phyloP scores from a whole-genome alignment of 2,888 invertebrate genomes.

The Philaethria dido region DNA sequence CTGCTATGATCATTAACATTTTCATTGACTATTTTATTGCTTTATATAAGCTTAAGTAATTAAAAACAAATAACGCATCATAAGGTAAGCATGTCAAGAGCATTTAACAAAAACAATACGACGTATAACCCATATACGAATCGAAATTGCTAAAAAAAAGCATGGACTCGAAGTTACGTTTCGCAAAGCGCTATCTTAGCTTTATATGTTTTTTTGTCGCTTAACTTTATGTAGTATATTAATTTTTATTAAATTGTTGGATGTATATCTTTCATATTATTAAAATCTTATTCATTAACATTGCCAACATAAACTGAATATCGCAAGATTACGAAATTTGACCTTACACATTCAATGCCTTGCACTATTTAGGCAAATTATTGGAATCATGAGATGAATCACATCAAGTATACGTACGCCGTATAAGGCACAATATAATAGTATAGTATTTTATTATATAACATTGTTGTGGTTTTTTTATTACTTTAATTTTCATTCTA shows the following conservation, averaged over 20 bases:
- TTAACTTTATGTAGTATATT: background rate
- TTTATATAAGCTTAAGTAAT: slow-evolving; percentile 11
- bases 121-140: background rate
- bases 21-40: slow-evolving; percentile 10
- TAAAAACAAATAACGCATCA: slow-evolving; percentile 10
- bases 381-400: slow-evolving; percentile 28
- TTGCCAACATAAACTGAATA: slow-evolving; percentile 27
- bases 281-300: slow-evolving; percentile 28
- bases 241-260: background rate
- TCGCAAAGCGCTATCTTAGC: background rate
- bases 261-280: background rate
- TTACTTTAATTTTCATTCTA: background rate
- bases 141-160: too few species aligned
- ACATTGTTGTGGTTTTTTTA: background rate
- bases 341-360: slow-evolving; percentile 38
- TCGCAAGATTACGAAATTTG: slow-evolving; percentile 31
- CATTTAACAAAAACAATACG: slow-evolving; percentile 2
- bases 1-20: slow-evolving; percentile 4
- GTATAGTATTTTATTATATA: background rate
- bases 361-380: slow-evolving; percentile 26
- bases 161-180: slow-evolving; percentile 2
- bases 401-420: background rate
- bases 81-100: slow-evolving; percentile 7
- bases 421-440: background rate
- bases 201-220: background rate